Evolutionary conservation across 2,113 vertebrate species (phyloP), one percentile per base, ranked within the genome.

Genomic region (Catharus bicknelli): DNA sequence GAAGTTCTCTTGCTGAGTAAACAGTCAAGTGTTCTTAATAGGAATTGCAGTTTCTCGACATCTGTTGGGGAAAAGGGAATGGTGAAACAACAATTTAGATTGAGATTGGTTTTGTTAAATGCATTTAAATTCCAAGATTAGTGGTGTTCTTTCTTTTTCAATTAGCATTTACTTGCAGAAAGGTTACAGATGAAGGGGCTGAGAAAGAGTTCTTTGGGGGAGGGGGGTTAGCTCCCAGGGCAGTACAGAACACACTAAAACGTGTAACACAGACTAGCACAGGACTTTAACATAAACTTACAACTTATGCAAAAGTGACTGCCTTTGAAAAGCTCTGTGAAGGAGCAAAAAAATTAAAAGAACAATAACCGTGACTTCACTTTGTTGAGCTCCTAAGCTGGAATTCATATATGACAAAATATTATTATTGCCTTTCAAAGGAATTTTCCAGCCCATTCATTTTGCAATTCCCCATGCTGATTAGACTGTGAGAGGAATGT

Each of bases 101-200:
- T 92, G 97, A 98, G 98, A 98, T 98, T 98, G 98, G 97, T 98
- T 98, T 98, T 98, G 98, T 98, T 98, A 98, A 98, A 98, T 98
- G 98, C 98, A 98, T 98, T 98, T 98, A 98, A 98, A 98, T 98
- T 98, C 97, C 98, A 98, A 98, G 98, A 98, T 98, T 98, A 98
- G 98, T 98, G 97, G 97, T 98, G 98, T 98, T 98, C 97, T 98
- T 98, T 98, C 98, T 98, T 98, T 98, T 98, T 98, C 98, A 98
- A 98, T 98, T 98, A 98, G 98, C 98, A 97, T 98, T 98, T 97
- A 97, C 98, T 98, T 97, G 97, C 95, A 96, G 97, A 98, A 98
- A 98, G 98, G 98, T 98, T 98, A 98, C 98, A 98, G 98, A 97
- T 98, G 98, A 98, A 97, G 96, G 96, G 96, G 79, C 96, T 97